Conservation (phyloP, 2,888 invertebrate genomes). For the Ethmia dodecea region DNA sequence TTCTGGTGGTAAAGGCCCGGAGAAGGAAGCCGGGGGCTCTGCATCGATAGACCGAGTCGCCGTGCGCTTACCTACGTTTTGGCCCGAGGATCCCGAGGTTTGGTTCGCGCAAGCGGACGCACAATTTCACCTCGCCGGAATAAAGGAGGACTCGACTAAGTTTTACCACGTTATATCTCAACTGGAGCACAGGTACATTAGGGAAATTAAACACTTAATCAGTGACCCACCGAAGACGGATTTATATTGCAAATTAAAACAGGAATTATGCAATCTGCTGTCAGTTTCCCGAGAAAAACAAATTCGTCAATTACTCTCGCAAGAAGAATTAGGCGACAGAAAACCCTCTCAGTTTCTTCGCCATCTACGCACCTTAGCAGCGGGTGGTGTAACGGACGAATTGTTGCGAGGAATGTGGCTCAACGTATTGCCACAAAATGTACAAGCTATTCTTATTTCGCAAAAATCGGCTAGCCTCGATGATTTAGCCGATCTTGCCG, state of each 20-base stretch:
- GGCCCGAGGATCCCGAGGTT: background rate
- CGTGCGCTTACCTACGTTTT: background rate
- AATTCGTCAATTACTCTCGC: slow-evolving; percentile 5
- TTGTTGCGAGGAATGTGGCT: slow-evolving; percentile 13
- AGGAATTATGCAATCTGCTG: background rate
- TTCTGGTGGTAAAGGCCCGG: too few relatives aligned
- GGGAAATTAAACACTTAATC: slow-evolving; percentile 1
- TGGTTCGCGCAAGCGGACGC: slow-evolving; percentile 3
- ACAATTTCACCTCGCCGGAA: slow-evolving; percentile 8
- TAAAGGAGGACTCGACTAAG: slow-evolving; percentile 21
- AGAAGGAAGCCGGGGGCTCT: too few relatives aligned
- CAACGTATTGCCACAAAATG: slow-evolving; percentile 10
- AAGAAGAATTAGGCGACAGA: slow-evolving; percentile 11
- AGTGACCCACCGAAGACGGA: background rate
- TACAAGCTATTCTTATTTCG: slow-evolving; percentile 13
- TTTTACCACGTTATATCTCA: slow-evolving; percentile 11
- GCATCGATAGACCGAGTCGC: background rate
- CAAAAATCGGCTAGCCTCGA: slow-evolving; percentile 10
- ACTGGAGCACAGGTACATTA: background rate
- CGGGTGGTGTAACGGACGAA: background rate
- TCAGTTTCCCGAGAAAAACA: slow-evolving; percentile 4
- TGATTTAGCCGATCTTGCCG: background rate
- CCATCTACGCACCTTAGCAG: background rate
- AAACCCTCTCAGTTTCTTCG: slow-evolving; percentile 3
- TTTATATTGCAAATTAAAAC: background rate